Evolutionary conservation across 2,888 invertebrate genomes (phyloP).

Genomic region (Metellina segmentata): DNA sequence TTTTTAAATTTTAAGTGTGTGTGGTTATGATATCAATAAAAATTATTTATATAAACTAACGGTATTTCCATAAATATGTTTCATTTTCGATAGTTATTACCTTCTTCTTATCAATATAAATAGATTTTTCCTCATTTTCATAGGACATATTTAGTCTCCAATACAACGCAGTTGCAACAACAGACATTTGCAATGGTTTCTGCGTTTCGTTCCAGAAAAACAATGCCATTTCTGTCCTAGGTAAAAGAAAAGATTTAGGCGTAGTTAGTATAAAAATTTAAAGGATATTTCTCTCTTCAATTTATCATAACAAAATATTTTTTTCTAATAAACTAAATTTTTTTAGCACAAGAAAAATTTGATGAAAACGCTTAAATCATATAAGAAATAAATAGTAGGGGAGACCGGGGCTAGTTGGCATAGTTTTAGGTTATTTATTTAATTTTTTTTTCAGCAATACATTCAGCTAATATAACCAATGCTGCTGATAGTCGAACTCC

Average conservation of each 20-base stretch:
- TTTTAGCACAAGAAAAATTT: background rate
- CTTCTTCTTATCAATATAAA: constrained; percentile 74
- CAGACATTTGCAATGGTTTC: constrained; percentile 80
- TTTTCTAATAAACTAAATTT: background rate
- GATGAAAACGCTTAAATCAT: background rate
- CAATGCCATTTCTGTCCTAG: constrained; percentile 79
- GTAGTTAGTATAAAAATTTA: background rate
- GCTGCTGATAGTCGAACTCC: too few relatives aligned
- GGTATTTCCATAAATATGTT: background rate
- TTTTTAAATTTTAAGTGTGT: background rate
- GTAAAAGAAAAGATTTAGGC: constrained; percentile 29
- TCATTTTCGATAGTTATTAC: constrained; percentile 1
- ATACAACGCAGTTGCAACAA: constrained; percentile 80
- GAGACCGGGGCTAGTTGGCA: too few relatives aligned
- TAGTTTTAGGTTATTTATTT: too few relatives aligned
- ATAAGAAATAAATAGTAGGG: too few relatives aligned
- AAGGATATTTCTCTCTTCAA: background rate
- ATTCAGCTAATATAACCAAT: too few relatives aligned
- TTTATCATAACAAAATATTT: background rate
- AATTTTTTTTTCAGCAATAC: too few relatives aligned
- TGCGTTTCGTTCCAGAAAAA: constrained; percentile 81
- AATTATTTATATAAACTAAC: background rate
- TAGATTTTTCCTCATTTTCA: constrained; percentile 73
- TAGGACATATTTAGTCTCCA: constrained; percentile 78
- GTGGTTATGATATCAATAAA: background rate